Base-by-base conservation (phyloP, 2,113 vertebrate species). In the Myotis brandtii region DNA sequence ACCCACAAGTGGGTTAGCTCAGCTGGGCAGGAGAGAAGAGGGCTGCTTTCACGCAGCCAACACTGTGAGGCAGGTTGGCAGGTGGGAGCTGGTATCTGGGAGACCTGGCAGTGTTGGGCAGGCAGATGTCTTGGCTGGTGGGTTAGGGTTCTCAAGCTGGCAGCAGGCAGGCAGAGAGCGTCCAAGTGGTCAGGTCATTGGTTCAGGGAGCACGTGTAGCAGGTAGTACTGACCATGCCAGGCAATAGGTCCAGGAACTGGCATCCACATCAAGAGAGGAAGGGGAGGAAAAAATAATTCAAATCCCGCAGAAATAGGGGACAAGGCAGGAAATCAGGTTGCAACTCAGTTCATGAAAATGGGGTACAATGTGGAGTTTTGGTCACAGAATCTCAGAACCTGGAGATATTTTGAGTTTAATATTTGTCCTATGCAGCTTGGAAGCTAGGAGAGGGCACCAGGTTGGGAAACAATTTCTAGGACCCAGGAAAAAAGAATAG, bases 61-160 rank as follows among this genome's bases (percentile, higher is more conserved):
- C 20, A 1, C 67, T 0, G 9, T 8, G 54, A 95, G 67, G 46
- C 77, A 21, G 67, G 84, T 80, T n/a, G 2, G 91, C 92, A 84
- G 86, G 85, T 37, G 90, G 80, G 64, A 77, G 82, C 77, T 94
- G 89, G 79, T 27, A n/a, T 90, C 86, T 48, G 54, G 86, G 86
- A 94, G 88, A 54, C 59, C 95, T 97, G 96, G 97, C 97, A 75
- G 89, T 75, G 91, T 77, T 95, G 67, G 90, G 66, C 3, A 46
- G 94, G 76, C 96, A 96, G 95, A 96, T 97, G 95, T 97, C 97
- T 91, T 96, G 94, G 92, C 95, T 96, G 79, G 27, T 93, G 83
- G 82, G 82, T 83, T 64, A 66, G 82, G 77, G 34, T 79, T 95
- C 1, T 80, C 80, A 25, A 30, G 43, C 83, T 96, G 97, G 95